A percentile compares a stretch with the other conserved stretches of the same genome.
Evolutionary conservation across 2,797 vertebrate species (phyloP).

Genomic region (Psittacula echo): DNA sequence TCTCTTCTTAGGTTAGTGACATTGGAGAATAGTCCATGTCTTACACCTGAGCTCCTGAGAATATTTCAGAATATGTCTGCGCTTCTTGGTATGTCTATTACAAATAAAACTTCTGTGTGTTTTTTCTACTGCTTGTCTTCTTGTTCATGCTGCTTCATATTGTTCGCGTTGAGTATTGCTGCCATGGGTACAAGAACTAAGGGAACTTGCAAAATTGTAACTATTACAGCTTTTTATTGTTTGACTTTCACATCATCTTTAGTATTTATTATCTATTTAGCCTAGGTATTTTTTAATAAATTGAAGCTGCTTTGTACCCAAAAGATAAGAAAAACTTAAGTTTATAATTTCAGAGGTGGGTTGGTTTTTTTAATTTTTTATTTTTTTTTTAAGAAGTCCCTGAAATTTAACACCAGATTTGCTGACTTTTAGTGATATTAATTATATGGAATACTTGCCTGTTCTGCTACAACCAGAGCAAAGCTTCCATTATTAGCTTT

Average conservation of each 20-base stretch:
- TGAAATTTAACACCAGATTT: neutral
- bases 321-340: neutral
- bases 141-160: neutral
- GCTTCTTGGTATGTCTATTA: slow-evolving; percentile 87
- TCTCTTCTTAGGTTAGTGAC: slow-evolving; percentile 90
- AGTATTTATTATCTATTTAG: neutral
- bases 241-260: neutral
- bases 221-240: neutral
- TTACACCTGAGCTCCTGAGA: slow-evolving; percentile 92
- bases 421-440: neutral
- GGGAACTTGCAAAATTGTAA: neutral
- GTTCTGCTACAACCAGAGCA: neutral
- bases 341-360: neutral
- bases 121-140: neutral
- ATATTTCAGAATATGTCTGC: slow-evolving; percentile 98
- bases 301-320: neutral
- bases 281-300: neutral
- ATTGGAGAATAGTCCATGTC: slow-evolving; percentile 91
- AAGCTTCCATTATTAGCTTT: neutral
- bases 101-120: neutral
- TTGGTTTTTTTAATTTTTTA: no score
- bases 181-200: neutral
- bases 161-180: neutral
- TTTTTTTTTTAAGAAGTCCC: neutral
- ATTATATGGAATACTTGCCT: neutral